Percentiles rank a stretch among this genome's conserved stretches.
These are phyloP conservation scores for Macrobrachium rosenbergii DNA, from an alignment of 1,140 invertebrate species.

Conservation along the genomic window DNA sequence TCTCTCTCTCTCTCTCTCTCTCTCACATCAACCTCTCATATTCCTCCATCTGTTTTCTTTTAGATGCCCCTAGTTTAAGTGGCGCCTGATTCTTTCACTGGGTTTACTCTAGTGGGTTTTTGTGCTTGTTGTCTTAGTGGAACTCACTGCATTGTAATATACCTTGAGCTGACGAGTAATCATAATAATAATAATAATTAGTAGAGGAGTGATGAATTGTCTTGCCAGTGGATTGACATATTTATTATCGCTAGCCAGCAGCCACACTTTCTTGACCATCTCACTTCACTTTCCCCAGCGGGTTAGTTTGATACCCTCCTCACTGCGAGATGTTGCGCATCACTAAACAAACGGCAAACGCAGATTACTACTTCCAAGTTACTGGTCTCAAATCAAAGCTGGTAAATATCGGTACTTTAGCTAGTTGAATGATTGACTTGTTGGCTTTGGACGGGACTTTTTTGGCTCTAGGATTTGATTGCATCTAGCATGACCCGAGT, in stretches of 20 bases:
- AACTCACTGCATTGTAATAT: conserved; percentile 63
- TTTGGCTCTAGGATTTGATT: conserved; percentile 56
- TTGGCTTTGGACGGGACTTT: conserved; percentile 61
- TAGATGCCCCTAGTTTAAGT: conserved; percentile 60
- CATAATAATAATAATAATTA: conserved; percentile 51
- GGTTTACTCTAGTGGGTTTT: conserved; percentile 57
- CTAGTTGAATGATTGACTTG: conserved; percentile 60
- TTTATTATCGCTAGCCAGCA: conserved; percentile 58
- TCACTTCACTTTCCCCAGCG: conserved; percentile 58
- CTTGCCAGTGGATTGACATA: conserved; percentile 59
- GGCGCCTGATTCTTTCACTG: conserved; percentile 57
- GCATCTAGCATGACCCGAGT: conserved; percentile 59
- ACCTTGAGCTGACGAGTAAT: conserved; percentile 58
- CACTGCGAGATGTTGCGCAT: conserved; percentile 41
- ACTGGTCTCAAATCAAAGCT: conserved; percentile 48
- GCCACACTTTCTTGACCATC: conserved; percentile 50
- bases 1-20: neutral
- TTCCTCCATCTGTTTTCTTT: conserved; percentile 32
- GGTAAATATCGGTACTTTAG: conserved; percentile 58
- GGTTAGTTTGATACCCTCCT: conserved; percentile 55
- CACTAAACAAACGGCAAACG: conserved; percentile 49
- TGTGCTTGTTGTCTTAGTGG: conserved; percentile 63
- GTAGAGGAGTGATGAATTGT: conserved; percentile 59
- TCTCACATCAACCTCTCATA: conserved; percentile 15
- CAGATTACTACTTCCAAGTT: conserved; percentile 49